phyloP scores from a whole-genome alignment of 2,797 vertebrate genomes.

The Darevskia mixta region DNA sequence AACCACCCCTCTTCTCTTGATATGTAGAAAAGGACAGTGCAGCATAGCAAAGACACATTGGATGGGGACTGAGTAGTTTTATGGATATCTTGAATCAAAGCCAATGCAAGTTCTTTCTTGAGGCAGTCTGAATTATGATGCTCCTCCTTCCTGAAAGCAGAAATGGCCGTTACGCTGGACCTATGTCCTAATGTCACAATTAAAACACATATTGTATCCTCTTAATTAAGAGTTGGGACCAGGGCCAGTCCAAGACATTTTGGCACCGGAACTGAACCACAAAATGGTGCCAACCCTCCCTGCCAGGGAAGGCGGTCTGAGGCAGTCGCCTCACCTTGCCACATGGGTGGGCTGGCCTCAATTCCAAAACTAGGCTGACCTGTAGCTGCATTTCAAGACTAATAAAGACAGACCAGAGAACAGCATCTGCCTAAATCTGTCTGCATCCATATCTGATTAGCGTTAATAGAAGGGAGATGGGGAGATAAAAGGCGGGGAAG shows the following conservation, averaged over 20 bases:
- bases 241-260: no score
- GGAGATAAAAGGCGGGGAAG: background rate
- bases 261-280: no score
- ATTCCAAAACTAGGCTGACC: background rate
- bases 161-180: background rate
- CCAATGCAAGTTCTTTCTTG: background rate
- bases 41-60: background rate
- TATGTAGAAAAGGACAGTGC: no score
- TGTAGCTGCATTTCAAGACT: background rate
- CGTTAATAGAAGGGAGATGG: background rate
- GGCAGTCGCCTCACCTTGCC: no score
- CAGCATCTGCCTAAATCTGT: background rate
- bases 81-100: background rate
- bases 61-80: background rate
- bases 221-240: no score
- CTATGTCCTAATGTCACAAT: background rate
- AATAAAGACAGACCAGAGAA: background rate
- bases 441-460: background rate
- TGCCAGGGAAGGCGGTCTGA: no score
- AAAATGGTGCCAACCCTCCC: no score
- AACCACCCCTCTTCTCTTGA: no score
- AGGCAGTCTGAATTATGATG: background rate
- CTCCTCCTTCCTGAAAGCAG: background rate
- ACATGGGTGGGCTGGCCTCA: no score
- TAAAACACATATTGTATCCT: no score